phyloP scores from a whole-genome alignment of 2,113 vertebrate species.

The Actenoides hombroni region DNA sequence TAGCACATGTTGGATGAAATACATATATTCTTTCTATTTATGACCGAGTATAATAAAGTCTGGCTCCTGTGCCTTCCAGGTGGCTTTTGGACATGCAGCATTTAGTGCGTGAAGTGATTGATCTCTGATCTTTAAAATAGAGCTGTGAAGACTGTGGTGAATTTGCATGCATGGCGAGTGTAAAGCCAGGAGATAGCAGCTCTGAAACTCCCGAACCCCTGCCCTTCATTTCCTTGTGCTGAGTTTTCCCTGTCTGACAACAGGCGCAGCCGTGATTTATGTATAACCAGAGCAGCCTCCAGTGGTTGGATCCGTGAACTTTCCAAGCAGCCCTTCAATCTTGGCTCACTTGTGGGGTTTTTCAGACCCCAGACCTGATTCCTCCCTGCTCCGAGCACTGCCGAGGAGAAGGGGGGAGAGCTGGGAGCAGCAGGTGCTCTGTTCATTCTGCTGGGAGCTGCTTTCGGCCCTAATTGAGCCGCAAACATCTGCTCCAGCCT shows the following conservation, averaged over 20 bases:
- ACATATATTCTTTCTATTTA: not conserved
- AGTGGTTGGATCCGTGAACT: conserved; percentile 26
- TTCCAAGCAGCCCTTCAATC: not conserved
- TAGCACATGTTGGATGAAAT: not conserved
- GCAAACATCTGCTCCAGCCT: not conserved
- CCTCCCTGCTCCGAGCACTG: not conserved
- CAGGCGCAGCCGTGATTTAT: not conserved
- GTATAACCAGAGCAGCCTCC: conserved; percentile 61
- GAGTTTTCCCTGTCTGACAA: not conserved
- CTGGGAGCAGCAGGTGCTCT: not conserved
- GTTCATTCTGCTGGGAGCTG: not conserved
- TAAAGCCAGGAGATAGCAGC: not conserved
- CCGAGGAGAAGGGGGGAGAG: not conserved
- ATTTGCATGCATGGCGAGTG: not conserved
- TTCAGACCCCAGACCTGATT: not conserved
- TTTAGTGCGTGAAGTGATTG: not conserved
- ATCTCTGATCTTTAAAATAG: not conserved
- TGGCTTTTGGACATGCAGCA: not conserved
- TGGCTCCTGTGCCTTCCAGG: not conserved
- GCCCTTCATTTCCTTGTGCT: not conserved
- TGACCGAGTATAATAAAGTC: not conserved
- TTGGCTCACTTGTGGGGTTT: not conserved
- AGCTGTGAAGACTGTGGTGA: not conserved
- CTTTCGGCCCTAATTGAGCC: not conserved
- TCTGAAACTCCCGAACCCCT: not conserved